Conservation (phyloP, 2,888 invertebrate species). For the Caenorhabditis sp. region DNA sequence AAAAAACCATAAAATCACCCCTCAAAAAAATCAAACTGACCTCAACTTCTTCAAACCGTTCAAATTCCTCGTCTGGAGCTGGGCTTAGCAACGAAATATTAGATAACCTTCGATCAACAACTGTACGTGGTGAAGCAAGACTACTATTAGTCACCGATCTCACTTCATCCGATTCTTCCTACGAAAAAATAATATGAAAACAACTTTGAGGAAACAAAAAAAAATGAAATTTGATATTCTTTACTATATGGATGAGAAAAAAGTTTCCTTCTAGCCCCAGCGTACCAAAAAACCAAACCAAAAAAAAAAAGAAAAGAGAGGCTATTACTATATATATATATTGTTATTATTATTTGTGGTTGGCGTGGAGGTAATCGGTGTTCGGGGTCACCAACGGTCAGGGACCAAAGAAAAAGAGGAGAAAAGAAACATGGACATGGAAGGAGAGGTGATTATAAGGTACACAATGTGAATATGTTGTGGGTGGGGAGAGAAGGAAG, state of each 20-base stretch:
- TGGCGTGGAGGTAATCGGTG: slow-evolving; percentile 1
- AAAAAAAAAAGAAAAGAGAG: neutral
- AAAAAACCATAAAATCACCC: neutral
- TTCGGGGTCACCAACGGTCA: slow-evolving; percentile 31
- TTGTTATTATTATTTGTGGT: neutral
- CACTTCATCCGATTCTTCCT: slow-evolving; percentile 61
- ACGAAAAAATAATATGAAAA: slow-evolving; percentile 12
- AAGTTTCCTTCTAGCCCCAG: neutral
- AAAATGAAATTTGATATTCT: neutral
- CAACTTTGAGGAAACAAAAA: neutral
- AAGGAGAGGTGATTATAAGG: slow-evolving; percentile 8
- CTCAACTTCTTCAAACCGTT: slow-evolving; percentile 16
- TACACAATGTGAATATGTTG: slow-evolving; percentile 9
- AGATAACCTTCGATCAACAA: slow-evolving; percentile 40
- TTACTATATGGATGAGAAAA: neutral
- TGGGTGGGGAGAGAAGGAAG: neutral
- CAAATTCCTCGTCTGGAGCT: slow-evolving; percentile 37
- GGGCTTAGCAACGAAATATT: slow-evolving; percentile 37
- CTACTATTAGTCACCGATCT: slow-evolving; percentile 50
- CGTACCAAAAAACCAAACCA: neutral
- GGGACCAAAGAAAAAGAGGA: slow-evolving; percentile 17
- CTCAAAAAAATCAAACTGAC: neutral
- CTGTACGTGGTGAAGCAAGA: slow-evolving; percentile 52
- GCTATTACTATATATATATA: neutral
- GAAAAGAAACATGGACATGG: neutral